Conservation (phyloP, 2,888 invertebrate genomes). For the Ennomos erosarius region DNA sequence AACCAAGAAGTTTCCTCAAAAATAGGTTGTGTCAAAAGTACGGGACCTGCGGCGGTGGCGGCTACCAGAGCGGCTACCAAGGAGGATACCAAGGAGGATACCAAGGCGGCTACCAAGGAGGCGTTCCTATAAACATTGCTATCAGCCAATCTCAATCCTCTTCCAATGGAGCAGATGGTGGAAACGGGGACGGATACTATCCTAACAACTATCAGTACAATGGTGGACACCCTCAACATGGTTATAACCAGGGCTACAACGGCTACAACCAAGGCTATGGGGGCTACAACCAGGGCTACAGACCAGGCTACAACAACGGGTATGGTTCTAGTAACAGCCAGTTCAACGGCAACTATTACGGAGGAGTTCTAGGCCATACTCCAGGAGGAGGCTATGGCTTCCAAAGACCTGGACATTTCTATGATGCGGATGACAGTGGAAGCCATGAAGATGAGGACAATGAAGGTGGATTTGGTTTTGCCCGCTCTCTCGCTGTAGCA, state of each 20-base stretch:
- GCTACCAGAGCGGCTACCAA: slow-evolving; percentile 45
- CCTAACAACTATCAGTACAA: slow-evolving; percentile 67
- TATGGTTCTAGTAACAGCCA: slow-evolving; percentile 67
- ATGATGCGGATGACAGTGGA: slow-evolving; percentile 52
- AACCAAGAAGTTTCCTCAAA: slow-evolving; percentile 54
- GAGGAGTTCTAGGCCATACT: slow-evolving; percentile 40
- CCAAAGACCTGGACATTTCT: slow-evolving; percentile 56
- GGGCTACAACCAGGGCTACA: slow-evolving; percentile 50
- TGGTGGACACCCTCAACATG: slow-evolving; percentile 43
- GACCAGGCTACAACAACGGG: slow-evolving; percentile 64
- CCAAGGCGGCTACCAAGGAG: slow-evolving; percentile 47
- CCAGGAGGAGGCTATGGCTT: slow-evolving; percentile 57
- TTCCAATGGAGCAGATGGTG: slow-evolving; percentile 66
- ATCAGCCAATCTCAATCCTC: slow-evolving; percentile 79
- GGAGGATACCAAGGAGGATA: slow-evolving; percentile 40
- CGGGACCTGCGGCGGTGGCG: slow-evolving; percentile 60
- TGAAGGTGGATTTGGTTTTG: slow-evolving; percentile 44
- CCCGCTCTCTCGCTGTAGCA: slow-evolving; percentile 44
- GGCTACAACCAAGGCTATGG: slow-evolving; percentile 47
- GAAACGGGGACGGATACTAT: slow-evolving; percentile 57
- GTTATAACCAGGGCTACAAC: slow-evolving; percentile 51
- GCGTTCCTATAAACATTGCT: slow-evolving; percentile 70
- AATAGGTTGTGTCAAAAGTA: slow-evolving; percentile 63
- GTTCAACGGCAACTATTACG: slow-evolving; percentile 75
- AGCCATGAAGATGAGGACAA: slow-evolving; percentile 41